Conservation (phyloP, 2,888 invertebrate species). For the Desoria tigrina region DNA sequence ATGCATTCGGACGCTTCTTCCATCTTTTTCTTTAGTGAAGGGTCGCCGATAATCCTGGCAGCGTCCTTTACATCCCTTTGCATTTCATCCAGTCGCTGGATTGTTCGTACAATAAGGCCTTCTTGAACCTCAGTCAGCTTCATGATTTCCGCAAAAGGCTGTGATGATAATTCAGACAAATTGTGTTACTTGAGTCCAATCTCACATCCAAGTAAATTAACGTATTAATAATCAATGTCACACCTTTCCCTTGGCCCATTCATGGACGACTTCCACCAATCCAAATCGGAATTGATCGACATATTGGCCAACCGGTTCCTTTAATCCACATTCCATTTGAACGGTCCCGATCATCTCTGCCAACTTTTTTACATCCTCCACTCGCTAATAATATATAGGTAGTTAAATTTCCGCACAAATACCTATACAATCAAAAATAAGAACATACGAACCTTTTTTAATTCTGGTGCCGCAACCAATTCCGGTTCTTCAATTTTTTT, state of each 20-base stretch:
- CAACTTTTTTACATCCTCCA: constrained; percentile 69
- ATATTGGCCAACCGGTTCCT: constrained; percentile 59
- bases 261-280: constrained; percentile 88
- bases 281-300: constrained; percentile 80
- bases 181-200: not conserved
- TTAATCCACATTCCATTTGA: constrained; percentile 67
- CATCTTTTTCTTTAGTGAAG: constrained; percentile 88
- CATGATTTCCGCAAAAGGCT: constrained; percentile 93
- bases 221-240: too few species aligned
- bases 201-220: too few species aligned
- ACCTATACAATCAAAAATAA: too few species aligned
- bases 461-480: constrained; percentile 61
- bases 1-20: constrained; percentile 89
- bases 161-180: constrained; percentile 53
- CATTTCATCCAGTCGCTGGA: constrained; percentile 92
- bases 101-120: constrained; percentile 95
- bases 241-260: constrained; percentile 90
- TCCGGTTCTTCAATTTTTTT: constrained; percentile 67
- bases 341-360: constrained; percentile 68
- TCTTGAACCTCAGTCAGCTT: constrained; percentile 91
- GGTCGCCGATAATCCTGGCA: constrained; percentile 89
- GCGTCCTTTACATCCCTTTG: constrained; percentile 88
- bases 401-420: constrained; percentile 1
- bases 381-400: constrained; percentile 62
- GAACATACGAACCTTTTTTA: constrained; percentile 66